phyloP scores from a whole-genome alignment of 2,888 invertebrate species.

The Ganaspis brasiliensis region DNA sequence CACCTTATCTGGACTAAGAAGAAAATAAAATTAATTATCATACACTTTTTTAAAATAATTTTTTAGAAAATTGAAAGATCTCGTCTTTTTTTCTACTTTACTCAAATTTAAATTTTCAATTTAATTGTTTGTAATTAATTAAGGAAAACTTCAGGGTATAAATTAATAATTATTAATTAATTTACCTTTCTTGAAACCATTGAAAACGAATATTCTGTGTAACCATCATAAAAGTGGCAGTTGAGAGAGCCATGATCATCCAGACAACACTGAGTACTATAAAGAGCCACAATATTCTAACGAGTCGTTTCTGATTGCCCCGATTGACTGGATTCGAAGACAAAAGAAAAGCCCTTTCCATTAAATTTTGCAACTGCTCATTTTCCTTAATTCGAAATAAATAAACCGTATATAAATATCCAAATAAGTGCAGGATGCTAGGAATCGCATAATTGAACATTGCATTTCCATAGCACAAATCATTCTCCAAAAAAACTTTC shows the following conservation, averaged over 20 bases:
- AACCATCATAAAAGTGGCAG: constrained; percentile 86
- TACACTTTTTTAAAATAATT: constrained; percentile 33
- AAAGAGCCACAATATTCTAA: constrained; percentile 88
- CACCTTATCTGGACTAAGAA: constrained; percentile 81
- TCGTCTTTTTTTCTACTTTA: too few species aligned
- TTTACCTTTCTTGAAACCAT: constrained; percentile 85
- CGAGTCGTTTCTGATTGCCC: constrained; percentile 86
- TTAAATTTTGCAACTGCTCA: constrained; percentile 91
- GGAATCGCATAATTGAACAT: constrained; percentile 89
- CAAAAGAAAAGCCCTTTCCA: constrained; percentile 90
- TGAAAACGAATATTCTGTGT: constrained; percentile 84
- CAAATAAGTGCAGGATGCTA: constrained; percentile 86
- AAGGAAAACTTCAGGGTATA: too few species aligned
- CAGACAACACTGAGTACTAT: constrained; percentile 86
- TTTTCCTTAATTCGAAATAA: constrained; percentile 89
- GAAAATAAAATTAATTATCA: constrained; percentile 4
- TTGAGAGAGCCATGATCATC: constrained; percentile 86
- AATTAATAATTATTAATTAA: constrained; percentile 11
- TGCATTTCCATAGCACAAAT: constrained; percentile 87
- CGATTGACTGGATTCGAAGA: constrained; percentile 86
- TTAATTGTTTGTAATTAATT: too few species aligned
- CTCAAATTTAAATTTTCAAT: too few species aligned
- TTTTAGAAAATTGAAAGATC: too few species aligned
- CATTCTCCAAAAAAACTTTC: constrained; percentile 77
- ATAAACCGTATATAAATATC: constrained; percentile 88